A percentile compares a stretch with the other conserved stretches of the same genome.
These are phyloP conservation scores for Homarus americanus DNA, from an alignment of 1,140 invertebrate species.

Conservation along the genomic window DNA sequence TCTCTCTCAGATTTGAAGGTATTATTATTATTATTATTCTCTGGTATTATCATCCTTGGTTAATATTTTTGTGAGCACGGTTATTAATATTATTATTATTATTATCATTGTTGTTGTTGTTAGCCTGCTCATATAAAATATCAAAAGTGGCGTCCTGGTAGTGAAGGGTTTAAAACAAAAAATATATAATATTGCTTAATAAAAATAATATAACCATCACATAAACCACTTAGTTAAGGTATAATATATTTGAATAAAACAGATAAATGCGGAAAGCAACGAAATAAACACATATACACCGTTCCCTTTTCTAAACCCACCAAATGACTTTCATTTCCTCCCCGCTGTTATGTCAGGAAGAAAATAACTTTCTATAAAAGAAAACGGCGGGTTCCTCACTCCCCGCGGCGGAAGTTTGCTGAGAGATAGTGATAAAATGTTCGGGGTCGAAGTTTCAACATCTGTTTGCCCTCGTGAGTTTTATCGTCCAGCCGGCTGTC, in stretches of 20 bases:
- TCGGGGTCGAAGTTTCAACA: not conserved
- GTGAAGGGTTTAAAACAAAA: no score
- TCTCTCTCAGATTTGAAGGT: not conserved
- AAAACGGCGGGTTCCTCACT: not conserved
- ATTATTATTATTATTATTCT: no score
- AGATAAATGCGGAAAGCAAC: not conserved
- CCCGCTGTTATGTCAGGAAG: not conserved
- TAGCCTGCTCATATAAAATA: no score
- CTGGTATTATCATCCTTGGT: not conserved
- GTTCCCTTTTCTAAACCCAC: not conserved
- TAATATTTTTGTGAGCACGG: not conserved
- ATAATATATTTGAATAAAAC: no score
- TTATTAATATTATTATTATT: no score
- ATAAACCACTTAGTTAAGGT: no score
- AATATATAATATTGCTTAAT: no score
- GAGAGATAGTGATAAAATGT: constrained; percentile 2
- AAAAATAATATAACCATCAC: no score
- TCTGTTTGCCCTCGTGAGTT: not conserved
- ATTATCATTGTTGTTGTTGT: no score
- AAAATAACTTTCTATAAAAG: not conserved
- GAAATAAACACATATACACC: not conserved
- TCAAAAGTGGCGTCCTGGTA: no score
- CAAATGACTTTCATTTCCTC: not conserved
- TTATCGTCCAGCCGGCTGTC: not conserved
- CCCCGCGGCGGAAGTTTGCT: not conserved